Percentiles rank a stretch among this genome's conserved stretches.
phyloP scores from a whole-genome alignment of 2,888 invertebrate species.

The Miltochrista miniata region DNA sequence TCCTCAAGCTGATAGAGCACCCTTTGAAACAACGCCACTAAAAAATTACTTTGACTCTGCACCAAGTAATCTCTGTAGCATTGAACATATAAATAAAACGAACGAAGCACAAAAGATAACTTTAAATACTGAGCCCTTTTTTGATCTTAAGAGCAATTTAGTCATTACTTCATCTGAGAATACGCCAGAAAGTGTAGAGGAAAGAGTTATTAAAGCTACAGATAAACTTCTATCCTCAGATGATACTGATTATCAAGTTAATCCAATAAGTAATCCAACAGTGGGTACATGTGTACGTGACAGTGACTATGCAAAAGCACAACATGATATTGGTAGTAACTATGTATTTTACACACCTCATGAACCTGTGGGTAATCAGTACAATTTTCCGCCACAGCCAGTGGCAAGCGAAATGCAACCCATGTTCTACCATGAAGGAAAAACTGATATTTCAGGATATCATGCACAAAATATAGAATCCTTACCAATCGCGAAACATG shows the following conservation, averaged over 20 bases:
- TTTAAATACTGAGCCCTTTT: not conserved
- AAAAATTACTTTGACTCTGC: not conserved
- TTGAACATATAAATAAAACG: too few relatives aligned
- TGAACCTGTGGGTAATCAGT: not conserved
- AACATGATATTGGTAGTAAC: constrained; percentile 1
- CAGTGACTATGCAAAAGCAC: not conserved
- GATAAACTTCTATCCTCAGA: too few relatives aligned
- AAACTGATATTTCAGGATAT: constrained; percentile 4
- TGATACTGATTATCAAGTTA: too few relatives aligned
- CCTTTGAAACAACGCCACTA: not conserved
- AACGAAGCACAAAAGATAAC: not conserved
- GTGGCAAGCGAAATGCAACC: constrained; percentile 1
- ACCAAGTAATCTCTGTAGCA: not conserved
- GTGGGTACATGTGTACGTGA: not conserved
- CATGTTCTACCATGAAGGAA: constrained; percentile 4
- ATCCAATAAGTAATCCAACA: too few relatives aligned
- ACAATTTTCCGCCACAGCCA: not conserved
- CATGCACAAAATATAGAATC: constrained; percentile 10
- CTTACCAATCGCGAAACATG: constrained; percentile 3
- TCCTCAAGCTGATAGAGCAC: too few relatives aligned
- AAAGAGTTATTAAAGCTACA: too few relatives aligned
- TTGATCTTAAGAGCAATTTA: not conserved
- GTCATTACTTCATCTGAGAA: too few relatives aligned
- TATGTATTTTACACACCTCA: not conserved
- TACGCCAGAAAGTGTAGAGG: too few relatives aligned